Evolutionary conservation across 1,140 invertebrate genomes (phyloP).

Genomic region (Bombus impatiens): DNA sequence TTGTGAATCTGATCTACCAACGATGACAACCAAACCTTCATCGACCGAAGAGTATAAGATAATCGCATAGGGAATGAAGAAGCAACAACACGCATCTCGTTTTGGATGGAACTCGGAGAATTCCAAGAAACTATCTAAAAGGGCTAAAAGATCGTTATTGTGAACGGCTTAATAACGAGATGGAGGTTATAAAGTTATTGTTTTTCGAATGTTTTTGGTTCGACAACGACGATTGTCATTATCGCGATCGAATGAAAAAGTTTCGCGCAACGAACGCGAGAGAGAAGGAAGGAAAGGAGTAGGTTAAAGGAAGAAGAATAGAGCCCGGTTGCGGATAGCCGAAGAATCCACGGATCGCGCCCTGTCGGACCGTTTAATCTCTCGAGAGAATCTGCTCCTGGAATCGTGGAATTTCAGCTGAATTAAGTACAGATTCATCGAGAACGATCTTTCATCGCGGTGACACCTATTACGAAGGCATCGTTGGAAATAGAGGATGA

Average conservation of each 20-base stretch:
- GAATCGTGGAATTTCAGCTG: constrained; percentile 23
- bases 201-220: constrained; percentile 33
- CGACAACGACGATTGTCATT: neutral
- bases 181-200: constrained; percentile 26
- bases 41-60: too few relatives aligned
- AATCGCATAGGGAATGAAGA: too few relatives aligned
- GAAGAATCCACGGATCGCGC: constrained; percentile 26
- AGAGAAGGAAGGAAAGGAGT: neutral
- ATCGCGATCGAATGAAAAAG: neutral
- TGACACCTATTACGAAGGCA: constrained; percentile 30
- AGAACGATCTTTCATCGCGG: constrained; percentile 19
- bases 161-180: constrained; percentile 28
- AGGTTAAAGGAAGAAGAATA: neutral
- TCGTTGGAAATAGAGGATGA: neutral
- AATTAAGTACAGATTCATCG: constrained; percentile 40
- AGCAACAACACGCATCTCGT: neutral
- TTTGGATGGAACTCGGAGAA: neutral
- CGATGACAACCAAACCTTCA: too few relatives aligned
- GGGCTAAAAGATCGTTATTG: constrained; percentile 17
- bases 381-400: neutral
- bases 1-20: too few relatives aligned
- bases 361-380: constrained; percentile 1
- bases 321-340: neutral
- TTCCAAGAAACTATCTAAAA: neutral
- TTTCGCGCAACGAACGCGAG: neutral